phyloP scores from a whole-genome alignment of 2,797 vertebrate species.

The Manis crassicaudata region DNA sequence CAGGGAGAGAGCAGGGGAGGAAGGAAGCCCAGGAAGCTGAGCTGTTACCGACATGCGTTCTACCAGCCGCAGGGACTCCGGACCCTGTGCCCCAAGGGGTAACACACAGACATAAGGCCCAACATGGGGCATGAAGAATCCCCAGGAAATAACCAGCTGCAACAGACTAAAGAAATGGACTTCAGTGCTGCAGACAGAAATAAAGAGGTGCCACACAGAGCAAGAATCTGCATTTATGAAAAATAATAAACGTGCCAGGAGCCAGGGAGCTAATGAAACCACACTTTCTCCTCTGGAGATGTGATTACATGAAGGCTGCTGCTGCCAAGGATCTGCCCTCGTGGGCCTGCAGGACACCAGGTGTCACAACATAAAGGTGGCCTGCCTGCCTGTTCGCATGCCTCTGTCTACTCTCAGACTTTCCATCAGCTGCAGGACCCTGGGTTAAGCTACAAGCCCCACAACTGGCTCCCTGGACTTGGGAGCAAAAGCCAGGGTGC shows the following conservation, averaged over 20 bases:
- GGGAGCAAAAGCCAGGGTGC: conserved; percentile 18
- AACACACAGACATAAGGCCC: background rate
- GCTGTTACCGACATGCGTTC: background rate
- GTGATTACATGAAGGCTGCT: rapidly evolving
- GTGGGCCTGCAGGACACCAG: background rate
- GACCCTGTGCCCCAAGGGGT: background rate
- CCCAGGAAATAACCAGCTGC: background rate
- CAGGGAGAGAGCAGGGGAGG: background rate
- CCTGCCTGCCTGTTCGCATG: background rate
- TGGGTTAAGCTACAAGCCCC: conserved; percentile 37
- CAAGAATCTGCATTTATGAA: background rate
- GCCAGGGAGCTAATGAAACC: background rate
- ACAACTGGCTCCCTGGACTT: conserved; percentile 61
- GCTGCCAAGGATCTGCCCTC: background rate
- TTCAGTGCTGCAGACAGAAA: background rate
- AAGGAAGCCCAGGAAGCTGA: background rate
- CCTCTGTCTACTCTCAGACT: conserved; percentile 12
- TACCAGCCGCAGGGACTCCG: background rate
- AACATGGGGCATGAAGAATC: background rate
- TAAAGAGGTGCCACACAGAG: background rate
- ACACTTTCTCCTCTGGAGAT: background rate
- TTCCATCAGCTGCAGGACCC: conserved; percentile 55
- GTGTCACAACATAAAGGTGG: background rate
- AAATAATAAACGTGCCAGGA: background rate
- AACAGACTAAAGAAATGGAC: background rate